Evolutionary conservation across 2,113 vertebrate genomes (phyloP), one percentile per base, ranked within the genome.

Genomic region (Leuciscus idus): DNA sequence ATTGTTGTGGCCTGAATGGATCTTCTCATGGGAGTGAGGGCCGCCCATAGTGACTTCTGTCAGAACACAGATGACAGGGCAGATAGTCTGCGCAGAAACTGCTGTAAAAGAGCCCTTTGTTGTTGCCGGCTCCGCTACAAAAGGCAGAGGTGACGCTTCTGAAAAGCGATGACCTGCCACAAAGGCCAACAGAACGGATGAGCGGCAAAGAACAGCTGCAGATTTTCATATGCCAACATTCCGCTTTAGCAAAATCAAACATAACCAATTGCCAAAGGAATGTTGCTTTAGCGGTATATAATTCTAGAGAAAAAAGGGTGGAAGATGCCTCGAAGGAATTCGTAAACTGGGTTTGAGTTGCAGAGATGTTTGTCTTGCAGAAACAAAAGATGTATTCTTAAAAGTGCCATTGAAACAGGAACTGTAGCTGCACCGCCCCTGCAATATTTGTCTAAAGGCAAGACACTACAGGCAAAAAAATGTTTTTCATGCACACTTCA

Each of bases 1-100:
- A 83, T 89, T 89, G 88, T 89, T 84, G 26, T 9, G 46, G 55
- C 26, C 52, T 85, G 83, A 89, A 87, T 83, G 83, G 74, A 81
- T 61, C 85, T 80, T 85, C 84, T 87, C 85, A 85, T 77, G 62
- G 74, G 21, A 76, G 19, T 21, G 48, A 85, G 62, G 50, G 33
- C 70, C 39, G 78, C 85, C 39, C 85, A 76, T 36, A 87, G 62
- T 73, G 28, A 78, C 85, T 85, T 84, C 85, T 81, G 81, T 86
- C 68, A 87, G 52, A 30, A 74, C 80, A 30, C 83, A 85, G 83
- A 85, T 46, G 66, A 87, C 84, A 78, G 80, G 73, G 66, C 86
- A 75, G 84, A 87, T 59, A 83, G 83, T 46, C 86, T 83, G 83
- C 72, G 33, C 74, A 84, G 64, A 85, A 73, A 48, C 55, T 17